Conservation (phyloP, 2,797 vertebrate species). For the Enteromius unitaeniatus region DNA sequence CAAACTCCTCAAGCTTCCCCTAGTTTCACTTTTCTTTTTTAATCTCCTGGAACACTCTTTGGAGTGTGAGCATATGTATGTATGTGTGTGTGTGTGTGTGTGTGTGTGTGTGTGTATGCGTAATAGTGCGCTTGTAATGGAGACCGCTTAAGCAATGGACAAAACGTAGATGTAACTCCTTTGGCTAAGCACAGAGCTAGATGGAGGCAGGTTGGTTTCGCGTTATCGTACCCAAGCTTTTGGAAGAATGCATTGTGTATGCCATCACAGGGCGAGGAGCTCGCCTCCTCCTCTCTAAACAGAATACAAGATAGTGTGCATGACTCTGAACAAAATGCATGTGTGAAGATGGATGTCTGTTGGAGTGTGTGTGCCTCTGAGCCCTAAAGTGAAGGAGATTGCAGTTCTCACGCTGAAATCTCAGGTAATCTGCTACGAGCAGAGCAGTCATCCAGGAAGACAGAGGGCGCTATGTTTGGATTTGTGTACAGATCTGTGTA, state of each 20-base stretch:
- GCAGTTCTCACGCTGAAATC: slow-evolving; percentile 89
- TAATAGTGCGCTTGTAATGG: slow-evolving; percentile 13
- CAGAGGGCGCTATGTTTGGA: slow-evolving; percentile 71
- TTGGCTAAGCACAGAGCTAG: slow-evolving; percentile 3
- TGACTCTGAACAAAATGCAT: slow-evolving; percentile 55
- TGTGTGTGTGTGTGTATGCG: slow-evolving; percentile 39
- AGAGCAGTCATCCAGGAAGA: slow-evolving; percentile 79
- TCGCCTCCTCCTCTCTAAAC: not conserved
- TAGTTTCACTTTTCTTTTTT: slow-evolving; percentile 61
- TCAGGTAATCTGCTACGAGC: slow-evolving; percentile 95
- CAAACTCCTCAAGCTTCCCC: slow-evolving; percentile 59
- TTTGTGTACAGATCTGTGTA: slow-evolving; percentile 86
- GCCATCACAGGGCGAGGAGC: slow-evolving; percentile 25
- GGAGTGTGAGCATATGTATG: slow-evolving; percentile 41
- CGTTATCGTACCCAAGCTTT: slow-evolving; percentile 3
- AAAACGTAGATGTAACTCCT: slow-evolving; percentile 17
- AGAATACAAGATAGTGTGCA: slow-evolving; percentile 57
- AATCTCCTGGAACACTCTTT: slow-evolving; percentile 34
- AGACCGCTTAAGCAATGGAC: not conserved
- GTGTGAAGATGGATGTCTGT: slow-evolving; percentile 40
- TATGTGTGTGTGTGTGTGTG: not conserved
- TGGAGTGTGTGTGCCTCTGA: slow-evolving; percentile 59
- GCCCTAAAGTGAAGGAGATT: slow-evolving; percentile 84
- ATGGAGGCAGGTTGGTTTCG: not conserved
- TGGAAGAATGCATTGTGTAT: slow-evolving; percentile 37